A percentile compares a stretch with the other conserved stretches of the same genome.
Evolutionary conservation across 1,140 invertebrate species (phyloP).

Genomic region (Bombus cullumanus): DNA sequence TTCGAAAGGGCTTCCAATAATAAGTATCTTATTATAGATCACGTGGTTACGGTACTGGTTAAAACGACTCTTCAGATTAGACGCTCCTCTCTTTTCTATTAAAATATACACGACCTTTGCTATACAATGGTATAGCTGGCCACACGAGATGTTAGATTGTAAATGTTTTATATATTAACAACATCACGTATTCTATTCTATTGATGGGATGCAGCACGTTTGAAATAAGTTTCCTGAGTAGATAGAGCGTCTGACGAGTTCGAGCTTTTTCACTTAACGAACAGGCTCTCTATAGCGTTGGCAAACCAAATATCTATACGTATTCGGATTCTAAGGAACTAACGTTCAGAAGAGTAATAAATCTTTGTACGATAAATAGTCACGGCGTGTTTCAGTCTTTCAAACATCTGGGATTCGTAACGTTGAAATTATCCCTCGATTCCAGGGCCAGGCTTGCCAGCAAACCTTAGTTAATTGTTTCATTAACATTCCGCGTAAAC

Average conservation of each 20-base stretch:
- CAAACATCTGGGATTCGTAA: conserved; percentile 6
- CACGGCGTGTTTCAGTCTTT: not conserved
- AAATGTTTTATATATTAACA: not conserved
- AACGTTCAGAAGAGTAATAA: not conserved
- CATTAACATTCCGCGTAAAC: conserved; percentile 49
- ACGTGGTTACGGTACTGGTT: not conserved
- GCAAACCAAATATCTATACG: not conserved
- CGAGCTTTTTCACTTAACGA: conserved; percentile 6
- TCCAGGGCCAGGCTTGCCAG: not conserved
- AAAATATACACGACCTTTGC: not conserved
- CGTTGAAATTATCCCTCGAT: conserved; percentile 11
- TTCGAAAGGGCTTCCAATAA: not conserved
- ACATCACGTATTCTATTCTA: too few species aligned
- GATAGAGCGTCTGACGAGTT: not conserved
- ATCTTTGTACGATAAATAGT: not conserved
- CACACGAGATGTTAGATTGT: not conserved
- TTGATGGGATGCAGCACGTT: too few species aligned
- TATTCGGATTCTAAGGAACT: conserved; percentile 16
- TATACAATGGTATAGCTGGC: not conserved
- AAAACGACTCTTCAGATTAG: not conserved
- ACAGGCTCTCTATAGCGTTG: not conserved
- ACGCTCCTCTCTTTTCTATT: not conserved
- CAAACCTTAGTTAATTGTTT: conserved; percentile 41
- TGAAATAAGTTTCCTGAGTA: not conserved
- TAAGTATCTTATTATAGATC: not conserved